Conservation (phyloP, 2,888 invertebrate species). For the Drosophila sordidapex region DNA sequence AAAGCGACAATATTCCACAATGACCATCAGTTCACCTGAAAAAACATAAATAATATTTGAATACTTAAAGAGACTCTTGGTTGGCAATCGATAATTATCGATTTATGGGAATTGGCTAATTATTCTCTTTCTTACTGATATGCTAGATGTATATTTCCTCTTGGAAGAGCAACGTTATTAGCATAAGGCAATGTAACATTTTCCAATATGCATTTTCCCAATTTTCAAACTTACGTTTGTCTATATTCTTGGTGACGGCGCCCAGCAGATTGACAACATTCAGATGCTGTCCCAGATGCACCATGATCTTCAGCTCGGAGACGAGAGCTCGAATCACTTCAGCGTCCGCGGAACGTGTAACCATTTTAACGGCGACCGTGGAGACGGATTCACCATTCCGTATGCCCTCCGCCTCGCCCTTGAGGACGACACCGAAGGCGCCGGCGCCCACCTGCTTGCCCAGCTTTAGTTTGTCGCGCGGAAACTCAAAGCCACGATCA, state of each 20-base stretch:
- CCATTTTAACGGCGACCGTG: slow-evolving; percentile 98
- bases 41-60: background rate
- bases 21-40: slow-evolving; percentile 93
- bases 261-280: slow-evolving; percentile 98
- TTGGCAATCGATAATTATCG: background rate
- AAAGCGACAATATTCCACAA: slow-evolving; percentile 97
- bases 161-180: background rate
- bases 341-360: slow-evolving; percentile 93
- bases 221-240: slow-evolving; percentile 89
- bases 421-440: slow-evolving; percentile 97
- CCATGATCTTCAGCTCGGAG: slow-evolving; percentile 97
- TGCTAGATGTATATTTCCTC: background rate
- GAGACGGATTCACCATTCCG: slow-evolving; percentile 90
- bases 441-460: slow-evolving; percentile 96
- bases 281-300: slow-evolving; percentile 96
- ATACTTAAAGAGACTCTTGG: background rate
- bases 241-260: slow-evolving; percentile 95
- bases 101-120: background rate
- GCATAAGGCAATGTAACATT: background rate
- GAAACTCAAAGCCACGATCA: slow-evolving; percentile 95
- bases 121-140: background rate
- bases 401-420: slow-evolving; percentile 94
- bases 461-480: slow-evolving; percentile 89
- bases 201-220: background rate
- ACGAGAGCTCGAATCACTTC: slow-evolving; percentile 93